Percentiles rank a stretch among this genome's conserved stretches.
Evolutionary conservation across 2,797 vertebrate genomes (phyloP).

Genomic region (Petrocephalus schoutedeni): DNA sequence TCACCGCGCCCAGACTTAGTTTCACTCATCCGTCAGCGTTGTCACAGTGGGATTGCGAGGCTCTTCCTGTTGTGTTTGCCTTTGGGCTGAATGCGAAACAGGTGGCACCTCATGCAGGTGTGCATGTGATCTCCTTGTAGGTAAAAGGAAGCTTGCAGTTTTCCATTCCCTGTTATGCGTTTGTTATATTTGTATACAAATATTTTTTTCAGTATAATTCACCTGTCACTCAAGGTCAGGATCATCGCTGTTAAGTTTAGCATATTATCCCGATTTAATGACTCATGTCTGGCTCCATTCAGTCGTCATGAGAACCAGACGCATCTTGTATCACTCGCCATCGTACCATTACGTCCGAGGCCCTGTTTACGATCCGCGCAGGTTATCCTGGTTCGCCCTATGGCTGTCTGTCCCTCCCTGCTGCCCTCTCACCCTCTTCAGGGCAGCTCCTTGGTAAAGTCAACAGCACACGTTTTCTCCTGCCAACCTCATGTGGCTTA

Average conservation of each 20-base stretch:
- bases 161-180: not conserved
- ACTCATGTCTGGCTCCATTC: slow-evolving; percentile 10
- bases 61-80: slow-evolving; percentile 28
- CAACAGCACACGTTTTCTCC: slow-evolving; percentile 41
- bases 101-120: slow-evolving; percentile 8
- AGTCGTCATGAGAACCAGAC: slow-evolving; percentile 26
- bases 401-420: slow-evolving; percentile 44
- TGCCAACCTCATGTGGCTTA: slow-evolving; percentile 45
- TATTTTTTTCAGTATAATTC: slow-evolving; percentile 52
- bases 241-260: not conserved
- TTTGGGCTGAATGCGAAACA: slow-evolving; percentile 33
- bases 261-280: not conserved
- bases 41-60: slow-evolving; percentile 44
- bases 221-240: not conserved
- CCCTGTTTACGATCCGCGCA: slow-evolving; percentile 59
- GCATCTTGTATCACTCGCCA: slow-evolving; percentile 68
- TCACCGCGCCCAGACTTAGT: slow-evolving; percentile 58
- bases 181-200: not conserved
- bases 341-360: slow-evolving; percentile 60
- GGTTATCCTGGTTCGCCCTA: slow-evolving; percentile 48
- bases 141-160: not conserved
- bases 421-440: slow-evolving; percentile 17
- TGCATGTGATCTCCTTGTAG: slow-evolving; percentile 16
- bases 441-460: slow-evolving; percentile 9
- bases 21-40: slow-evolving; percentile 52